phyloP scores from a whole-genome alignment of 30 jellyfish, hydroid and myxozoan genomes.

The Aurelia aurita region DNA sequence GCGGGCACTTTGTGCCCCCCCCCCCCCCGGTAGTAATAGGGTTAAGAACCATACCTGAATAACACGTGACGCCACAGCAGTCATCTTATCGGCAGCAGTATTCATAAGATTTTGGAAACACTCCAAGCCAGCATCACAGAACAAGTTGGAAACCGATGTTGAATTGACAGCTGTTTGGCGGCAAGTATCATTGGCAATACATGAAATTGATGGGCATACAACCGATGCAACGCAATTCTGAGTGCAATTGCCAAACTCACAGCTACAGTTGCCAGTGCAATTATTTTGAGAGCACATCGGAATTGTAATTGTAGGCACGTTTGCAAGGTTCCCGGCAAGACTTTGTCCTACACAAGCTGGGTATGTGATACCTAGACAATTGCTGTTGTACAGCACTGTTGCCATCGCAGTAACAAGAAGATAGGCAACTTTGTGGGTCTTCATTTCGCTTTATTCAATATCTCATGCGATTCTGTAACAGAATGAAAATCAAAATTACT shows the following conservation, averaged over 20 bases:
- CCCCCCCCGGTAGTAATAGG: too few relatives aligned
- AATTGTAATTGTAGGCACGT: neutral
- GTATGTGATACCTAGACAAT: neutral
- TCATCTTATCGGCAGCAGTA: conserved; percentile 7
- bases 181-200: conserved; percentile 8
- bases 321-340: neutral
- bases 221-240: conserved; percentile 16
- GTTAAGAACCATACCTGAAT: too few relatives aligned
- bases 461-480: too few relatives aligned
- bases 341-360: neutral
- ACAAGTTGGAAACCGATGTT: neutral
- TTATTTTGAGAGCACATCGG: conserved; percentile 3
- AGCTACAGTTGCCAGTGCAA: conserved; percentile 12
- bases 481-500: too few relatives aligned
- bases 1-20: too few relatives aligned
- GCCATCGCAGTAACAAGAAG: too few relatives aligned
- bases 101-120: conserved; percentile 12
- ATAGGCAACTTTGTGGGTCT: too few relatives aligned
- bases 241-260: conserved; percentile 18
- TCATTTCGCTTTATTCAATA: too few relatives aligned
- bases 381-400: neutral
- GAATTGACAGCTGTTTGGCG: neutral
- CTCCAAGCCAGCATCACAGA: conserved; percentile 13
- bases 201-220: conserved; percentile 6
- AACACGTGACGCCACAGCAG: conserved; percentile 11